These are phyloP conservation scores for Ia io DNA, from an alignment of 2,113 vertebrate genomes.

Conservation along the genomic window DNA sequence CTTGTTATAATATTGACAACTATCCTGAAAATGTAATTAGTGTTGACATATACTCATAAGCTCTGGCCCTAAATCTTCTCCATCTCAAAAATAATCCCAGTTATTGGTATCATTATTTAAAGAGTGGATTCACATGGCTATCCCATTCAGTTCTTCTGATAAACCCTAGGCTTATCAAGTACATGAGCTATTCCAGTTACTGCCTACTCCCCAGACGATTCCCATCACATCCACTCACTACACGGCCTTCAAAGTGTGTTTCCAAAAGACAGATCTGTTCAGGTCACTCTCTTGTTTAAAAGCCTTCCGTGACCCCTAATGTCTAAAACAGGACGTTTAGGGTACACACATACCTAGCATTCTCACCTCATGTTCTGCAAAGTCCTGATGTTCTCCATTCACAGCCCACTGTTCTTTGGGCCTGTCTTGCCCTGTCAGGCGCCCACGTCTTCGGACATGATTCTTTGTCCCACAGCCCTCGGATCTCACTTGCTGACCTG, in stretches of 20 bases:
- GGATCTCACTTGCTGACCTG: neutral
- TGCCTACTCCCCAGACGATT: neutral
- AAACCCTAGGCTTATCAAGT: neutral
- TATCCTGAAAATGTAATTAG: neutral
- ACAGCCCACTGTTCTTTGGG: neutral
- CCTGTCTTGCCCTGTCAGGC: neutral
- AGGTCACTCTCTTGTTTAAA: neutral
- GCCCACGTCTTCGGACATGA: neutral
- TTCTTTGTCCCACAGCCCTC: neutral
- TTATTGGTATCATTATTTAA: conserved; percentile 9
- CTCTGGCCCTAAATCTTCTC: neutral
- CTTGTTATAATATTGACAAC: conserved; percentile 19
- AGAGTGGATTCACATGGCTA: neutral
- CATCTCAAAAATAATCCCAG: neutral
- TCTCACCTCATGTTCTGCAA: neutral
- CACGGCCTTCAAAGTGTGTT: neutral
- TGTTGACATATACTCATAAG: neutral
- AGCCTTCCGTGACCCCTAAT: neutral
- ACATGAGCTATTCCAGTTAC: neutral
- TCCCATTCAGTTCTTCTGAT: neutral
- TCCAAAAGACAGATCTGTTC: neutral
- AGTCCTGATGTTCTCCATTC: neutral
- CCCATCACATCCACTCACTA: neutral
- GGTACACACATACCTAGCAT: neutral
- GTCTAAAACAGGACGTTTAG: neutral